Evolutionary conservation across 2,888 invertebrate species (phyloP).

Genomic region (Agriopis leucophaearia): DNA sequence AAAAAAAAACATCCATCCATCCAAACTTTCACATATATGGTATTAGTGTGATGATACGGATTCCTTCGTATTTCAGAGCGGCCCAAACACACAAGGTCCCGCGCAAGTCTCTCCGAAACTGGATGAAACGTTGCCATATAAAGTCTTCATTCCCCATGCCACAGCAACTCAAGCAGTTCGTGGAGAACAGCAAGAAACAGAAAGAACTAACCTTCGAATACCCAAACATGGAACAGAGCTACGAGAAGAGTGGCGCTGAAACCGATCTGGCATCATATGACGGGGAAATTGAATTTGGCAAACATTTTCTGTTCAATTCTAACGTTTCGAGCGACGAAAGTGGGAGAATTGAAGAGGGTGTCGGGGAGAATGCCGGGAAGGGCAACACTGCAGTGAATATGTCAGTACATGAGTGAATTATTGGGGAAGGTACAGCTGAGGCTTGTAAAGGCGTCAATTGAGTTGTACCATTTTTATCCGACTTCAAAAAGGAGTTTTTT

Average conservation of each 20-base stretch:
- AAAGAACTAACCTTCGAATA: slow-evolving; percentile 66
- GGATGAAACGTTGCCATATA: slow-evolving; percentile 88
- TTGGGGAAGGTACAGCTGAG: not conserved
- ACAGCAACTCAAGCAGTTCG: slow-evolving; percentile 85
- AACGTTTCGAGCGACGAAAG: slow-evolving; percentile 71
- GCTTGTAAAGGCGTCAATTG: too few relatives aligned
- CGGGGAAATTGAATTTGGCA: slow-evolving; percentile 74
- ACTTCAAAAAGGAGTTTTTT: too few relatives aligned
- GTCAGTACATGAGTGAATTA: slow-evolving; percentile 68
- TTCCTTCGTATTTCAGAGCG: slow-evolving; percentile 74
- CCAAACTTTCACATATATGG: too few relatives aligned
- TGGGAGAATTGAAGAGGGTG: slow-evolving; percentile 53
- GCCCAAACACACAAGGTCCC: slow-evolving; percentile 87
- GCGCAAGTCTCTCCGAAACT: slow-evolving; percentile 86
- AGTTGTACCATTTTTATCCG: too few relatives aligned
- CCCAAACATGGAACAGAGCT: slow-evolving; percentile 53
- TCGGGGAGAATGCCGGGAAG: slow-evolving; percentile 53
- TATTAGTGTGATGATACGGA: too few relatives aligned
- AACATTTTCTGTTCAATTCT: slow-evolving; percentile 71
- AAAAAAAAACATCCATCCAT: too few relatives aligned
- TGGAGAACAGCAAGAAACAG: slow-evolving; percentile 83
- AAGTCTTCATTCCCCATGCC: slow-evolving; percentile 87
- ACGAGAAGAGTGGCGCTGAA: slow-evolving; percentile 62
- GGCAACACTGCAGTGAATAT: slow-evolving; percentile 69
- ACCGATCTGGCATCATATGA: slow-evolving; percentile 57